phyloP scores from a whole-genome alignment of 2,888 invertebrate genomes.

The Chrysolina americana region DNA sequence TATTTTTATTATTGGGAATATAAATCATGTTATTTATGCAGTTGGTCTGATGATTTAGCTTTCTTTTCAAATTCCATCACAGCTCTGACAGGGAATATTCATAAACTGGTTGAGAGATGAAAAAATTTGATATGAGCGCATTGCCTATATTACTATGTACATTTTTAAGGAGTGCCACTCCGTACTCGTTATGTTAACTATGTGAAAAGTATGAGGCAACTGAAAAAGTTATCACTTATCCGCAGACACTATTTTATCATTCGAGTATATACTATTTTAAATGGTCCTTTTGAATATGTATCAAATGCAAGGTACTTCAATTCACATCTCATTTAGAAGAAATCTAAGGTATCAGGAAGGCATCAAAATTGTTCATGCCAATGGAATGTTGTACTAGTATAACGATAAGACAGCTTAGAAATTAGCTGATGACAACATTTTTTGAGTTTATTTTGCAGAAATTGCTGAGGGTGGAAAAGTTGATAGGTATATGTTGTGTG shows the following conservation, averaged over 20 bases:
- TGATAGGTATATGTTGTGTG: no score
- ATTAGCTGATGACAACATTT: no score
- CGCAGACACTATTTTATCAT: background rate
- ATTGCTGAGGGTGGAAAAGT: no score
- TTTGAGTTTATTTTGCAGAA: no score
- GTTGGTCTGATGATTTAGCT: slow-evolving; percentile 49
- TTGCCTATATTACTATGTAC: slow-evolving; percentile 39
- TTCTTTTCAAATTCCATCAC: slow-evolving; percentile 52
- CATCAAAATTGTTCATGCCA: no score
- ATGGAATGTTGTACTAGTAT: no score
- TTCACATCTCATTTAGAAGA: no score
- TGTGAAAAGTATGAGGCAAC: slow-evolving; percentile 35
- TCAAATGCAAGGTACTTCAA: background rate
- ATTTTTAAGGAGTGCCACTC: slow-evolving; percentile 43
- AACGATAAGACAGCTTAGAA: no score
- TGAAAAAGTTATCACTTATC: slow-evolving; percentile 21
- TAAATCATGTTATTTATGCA: slow-evolving; percentile 50
- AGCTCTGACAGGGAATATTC: slow-evolving; percentile 50
- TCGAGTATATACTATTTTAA: background rate
- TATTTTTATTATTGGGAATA: slow-evolving; percentile 48
- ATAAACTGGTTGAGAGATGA: slow-evolving; percentile 48
- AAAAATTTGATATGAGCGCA: slow-evolving; percentile 36
- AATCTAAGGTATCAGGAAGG: no score
- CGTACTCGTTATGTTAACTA: slow-evolving; percentile 40
- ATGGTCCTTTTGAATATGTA: background rate